These are phyloP conservation scores for Poeciliopsis gracilis DNA, from an alignment of 2,797 vertebrate species.

Conservation along the genomic window DNA sequence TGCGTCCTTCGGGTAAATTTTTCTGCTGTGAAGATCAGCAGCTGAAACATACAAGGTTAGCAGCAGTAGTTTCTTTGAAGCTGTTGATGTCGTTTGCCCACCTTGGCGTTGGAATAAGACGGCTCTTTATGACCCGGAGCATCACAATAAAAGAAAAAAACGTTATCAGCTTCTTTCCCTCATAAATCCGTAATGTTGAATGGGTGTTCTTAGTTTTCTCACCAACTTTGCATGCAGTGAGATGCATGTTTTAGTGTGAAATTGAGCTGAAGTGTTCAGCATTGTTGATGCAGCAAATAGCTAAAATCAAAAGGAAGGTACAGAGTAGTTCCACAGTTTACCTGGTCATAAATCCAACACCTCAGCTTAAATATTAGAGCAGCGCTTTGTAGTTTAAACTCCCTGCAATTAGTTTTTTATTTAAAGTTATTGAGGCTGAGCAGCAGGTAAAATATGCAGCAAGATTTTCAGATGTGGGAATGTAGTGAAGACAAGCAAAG, in stretches of 20 bases:
- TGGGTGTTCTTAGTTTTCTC: background rate
- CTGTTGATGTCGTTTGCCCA: background rate
- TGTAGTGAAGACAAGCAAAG: background rate
- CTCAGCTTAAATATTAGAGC: background rate
- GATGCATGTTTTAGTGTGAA: background rate
- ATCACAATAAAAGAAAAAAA: background rate
- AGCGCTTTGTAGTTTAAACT: background rate
- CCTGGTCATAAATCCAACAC: background rate
- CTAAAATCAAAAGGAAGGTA: background rate
- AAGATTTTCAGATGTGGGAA: background rate
- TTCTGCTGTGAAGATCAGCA: background rate
- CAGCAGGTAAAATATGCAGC: conserved; percentile 1
- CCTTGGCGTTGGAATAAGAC: background rate
- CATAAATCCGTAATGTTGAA: background rate
- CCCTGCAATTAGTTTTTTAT: background rate
- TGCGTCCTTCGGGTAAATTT: too few relatives aligned
- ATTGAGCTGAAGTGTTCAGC: background rate
- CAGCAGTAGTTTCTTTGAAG: background rate
- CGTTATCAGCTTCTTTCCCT: background rate
- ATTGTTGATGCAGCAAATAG: background rate
- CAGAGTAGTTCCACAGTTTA: background rate
- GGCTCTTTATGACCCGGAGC: background rate
- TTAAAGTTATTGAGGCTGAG: conserved; percentile 2
- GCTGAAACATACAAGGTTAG: background rate
- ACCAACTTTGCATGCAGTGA: background rate